phyloP scores from a whole-genome alignment of 2,888 invertebrate genomes.

The Catocala fraxini region DNA sequence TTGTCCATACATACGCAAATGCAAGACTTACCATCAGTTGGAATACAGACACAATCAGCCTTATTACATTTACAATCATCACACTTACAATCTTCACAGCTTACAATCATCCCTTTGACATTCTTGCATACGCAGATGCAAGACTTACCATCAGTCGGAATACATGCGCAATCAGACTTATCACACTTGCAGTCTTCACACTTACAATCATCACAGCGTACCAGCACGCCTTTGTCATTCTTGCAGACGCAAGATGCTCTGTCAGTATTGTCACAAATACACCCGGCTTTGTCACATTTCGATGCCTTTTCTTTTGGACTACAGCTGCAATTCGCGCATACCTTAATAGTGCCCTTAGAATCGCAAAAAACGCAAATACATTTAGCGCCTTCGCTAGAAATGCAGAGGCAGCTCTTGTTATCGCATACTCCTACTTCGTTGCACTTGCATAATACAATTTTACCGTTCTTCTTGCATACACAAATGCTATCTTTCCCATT shows the following conservation, averaged over 20 bases:
- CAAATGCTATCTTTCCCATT: slow-evolving; percentile 53
- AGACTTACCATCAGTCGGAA: slow-evolving; percentile 36
- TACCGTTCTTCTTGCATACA: slow-evolving; percentile 49
- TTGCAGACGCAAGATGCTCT: slow-evolving; percentile 45
- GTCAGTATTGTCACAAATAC: slow-evolving; percentile 30
- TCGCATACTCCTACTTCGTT: slow-evolving; percentile 30
- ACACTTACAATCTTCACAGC: slow-evolving; percentile 41
- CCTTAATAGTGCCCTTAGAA: slow-evolving; percentile 21
- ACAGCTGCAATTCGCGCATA: slow-evolving; percentile 50
- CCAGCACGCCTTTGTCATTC: slow-evolving; percentile 37
- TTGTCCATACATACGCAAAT: slow-evolving; percentile 18
- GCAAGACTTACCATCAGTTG: slow-evolving; percentile 29
- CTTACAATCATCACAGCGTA: slow-evolving; percentile 27
- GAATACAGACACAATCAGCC: slow-evolving; percentile 56
- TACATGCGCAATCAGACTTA: slow-evolving; percentile 30
- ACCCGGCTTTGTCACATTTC: slow-evolving; percentile 21
- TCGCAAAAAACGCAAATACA: slow-evolving; percentile 38
- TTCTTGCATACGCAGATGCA: slow-evolving; percentile 42
- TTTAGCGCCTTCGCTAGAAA: slow-evolving; percentile 31
- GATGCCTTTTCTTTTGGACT: slow-evolving; percentile 13
- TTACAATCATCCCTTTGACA: slow-evolving; percentile 29
- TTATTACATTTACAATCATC: slow-evolving; percentile 31
- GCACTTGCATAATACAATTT: slow-evolving; percentile 39
- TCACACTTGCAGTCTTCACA: slow-evolving; percentile 10
- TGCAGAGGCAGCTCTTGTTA: slow-evolving; percentile 24